These are phyloP conservation scores for Peromyscus polionotus DNA, from an alignment of 2,113 vertebrate species.

Conservation along the genomic window DNA sequence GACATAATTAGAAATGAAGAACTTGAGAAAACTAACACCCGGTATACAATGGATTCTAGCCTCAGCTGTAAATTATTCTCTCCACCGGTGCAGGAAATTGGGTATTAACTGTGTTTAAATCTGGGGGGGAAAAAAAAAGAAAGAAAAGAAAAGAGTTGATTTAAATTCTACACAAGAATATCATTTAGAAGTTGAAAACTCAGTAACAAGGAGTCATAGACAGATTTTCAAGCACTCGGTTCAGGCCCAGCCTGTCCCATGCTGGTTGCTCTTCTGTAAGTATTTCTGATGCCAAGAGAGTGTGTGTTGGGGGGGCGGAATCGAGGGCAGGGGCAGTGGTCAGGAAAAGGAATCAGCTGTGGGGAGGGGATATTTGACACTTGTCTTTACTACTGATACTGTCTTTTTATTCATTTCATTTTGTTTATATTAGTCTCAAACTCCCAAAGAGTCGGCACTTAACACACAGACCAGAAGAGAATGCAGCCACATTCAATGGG, in stretches of 20 bases:
- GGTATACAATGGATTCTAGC: slow-evolving; percentile 50
- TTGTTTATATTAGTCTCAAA: neutral
- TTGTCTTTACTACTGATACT: neutral
- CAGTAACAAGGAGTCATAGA: neutral
- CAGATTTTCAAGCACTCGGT: neutral
- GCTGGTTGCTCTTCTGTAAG: neutral
- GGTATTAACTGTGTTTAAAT: slow-evolving; percentile 68
- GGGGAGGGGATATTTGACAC: neutral
- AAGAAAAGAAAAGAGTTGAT: slow-evolving; percentile 21
- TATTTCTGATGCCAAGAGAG: neutral
- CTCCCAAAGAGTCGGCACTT: neutral
- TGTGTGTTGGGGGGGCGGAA: rapidly evolving
- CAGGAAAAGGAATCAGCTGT: neutral
- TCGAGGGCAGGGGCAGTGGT: no score
- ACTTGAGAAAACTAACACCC: slow-evolving; percentile 68
- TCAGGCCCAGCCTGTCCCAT: neutral
- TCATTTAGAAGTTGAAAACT: slow-evolving; percentile 1
- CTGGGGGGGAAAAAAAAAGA: neutral
- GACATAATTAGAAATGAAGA: slow-evolving; percentile 65
- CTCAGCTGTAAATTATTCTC: slow-evolving; percentile 74
- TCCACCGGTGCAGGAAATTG: slow-evolving; percentile 80
- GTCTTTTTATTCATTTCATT: neutral
- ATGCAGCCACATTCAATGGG: neutral
- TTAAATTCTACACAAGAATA: slow-evolving; percentile 66
- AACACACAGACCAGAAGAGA: neutral